Percentiles rank a stretch among this genome's conserved stretches.
Evolutionary conservation across 2,888 invertebrate species (phyloP).

Genomic region (Rutpela maculata): DNA sequence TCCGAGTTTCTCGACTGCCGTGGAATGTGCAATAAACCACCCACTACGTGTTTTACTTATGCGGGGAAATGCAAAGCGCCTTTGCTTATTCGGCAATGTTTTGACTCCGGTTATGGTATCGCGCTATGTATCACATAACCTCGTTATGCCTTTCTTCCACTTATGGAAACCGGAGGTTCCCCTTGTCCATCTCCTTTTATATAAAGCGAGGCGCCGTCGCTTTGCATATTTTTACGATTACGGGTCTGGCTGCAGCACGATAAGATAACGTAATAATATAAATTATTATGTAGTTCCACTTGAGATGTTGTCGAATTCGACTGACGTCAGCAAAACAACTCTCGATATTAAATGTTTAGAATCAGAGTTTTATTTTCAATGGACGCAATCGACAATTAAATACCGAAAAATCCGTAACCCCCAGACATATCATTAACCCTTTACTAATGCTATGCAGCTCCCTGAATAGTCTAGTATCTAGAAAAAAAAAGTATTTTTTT

Average conservation of each 20-base stretch:
- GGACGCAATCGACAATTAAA: no score
- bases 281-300: not conserved
- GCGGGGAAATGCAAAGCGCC: conserved; percentile 19
- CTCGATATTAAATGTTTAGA: no score
- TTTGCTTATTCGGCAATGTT: conserved; percentile 40
- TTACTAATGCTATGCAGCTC: no score
- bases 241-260: not conserved
- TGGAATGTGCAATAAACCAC: conserved; percentile 8
- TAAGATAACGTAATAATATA: not conserved
- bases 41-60: conserved; percentile 8
- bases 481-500: no score
- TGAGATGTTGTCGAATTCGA: not conserved
- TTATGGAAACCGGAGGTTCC: conserved; percentile 27
- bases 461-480: no score
- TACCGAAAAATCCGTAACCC: no score
- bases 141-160: conserved; percentile 25
- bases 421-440: no score
- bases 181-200: conserved; percentile 19
- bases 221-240: conserved; percentile 7
- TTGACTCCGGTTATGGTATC: conserved; percentile 37
- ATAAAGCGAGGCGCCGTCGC: not conserved
- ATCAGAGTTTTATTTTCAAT: no score
- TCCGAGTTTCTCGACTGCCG: not conserved
- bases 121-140: conserved; percentile 23
- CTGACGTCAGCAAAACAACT: no score